A percentile compares a stretch with the other conserved stretches of the same genome.
Evolutionary conservation across 2,113 vertebrate genomes (phyloP).

Genomic region (Cepphus grylle): DNA sequence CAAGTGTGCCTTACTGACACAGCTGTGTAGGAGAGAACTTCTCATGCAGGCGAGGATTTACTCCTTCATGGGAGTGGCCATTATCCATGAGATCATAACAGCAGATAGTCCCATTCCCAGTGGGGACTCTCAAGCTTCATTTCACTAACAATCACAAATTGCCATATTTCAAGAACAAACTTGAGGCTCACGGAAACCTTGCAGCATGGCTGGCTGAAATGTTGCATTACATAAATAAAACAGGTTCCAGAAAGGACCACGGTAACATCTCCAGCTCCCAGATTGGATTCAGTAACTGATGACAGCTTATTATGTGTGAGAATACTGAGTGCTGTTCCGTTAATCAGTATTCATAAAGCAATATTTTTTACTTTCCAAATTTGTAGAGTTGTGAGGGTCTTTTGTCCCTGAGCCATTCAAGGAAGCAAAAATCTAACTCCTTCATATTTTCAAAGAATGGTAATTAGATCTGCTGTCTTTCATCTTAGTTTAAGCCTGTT

Average conservation of each 20-base stretch:
- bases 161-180: neutral
- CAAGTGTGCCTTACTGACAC: neutral
- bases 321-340: neutral
- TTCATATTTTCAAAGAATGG: neutral
- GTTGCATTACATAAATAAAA: neutral
- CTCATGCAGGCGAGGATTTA: neutral
- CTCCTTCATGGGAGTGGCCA: neutral
- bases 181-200: neutral
- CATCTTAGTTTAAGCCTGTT: neutral
- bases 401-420: neutral
- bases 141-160: neutral
- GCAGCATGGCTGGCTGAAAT: neutral
- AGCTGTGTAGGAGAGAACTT: neutral
- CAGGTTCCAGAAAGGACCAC: neutral
- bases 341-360: neutral
- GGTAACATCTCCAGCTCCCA: neutral
- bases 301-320: neutral
- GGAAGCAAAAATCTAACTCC: neutral
- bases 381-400: neutral
- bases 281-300: neutral
- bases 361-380: neutral
- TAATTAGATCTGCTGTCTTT: neutral
- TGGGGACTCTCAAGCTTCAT: neutral
- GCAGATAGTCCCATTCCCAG: neutral
- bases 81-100: neutral